Percentiles rank a stretch among this genome's conserved stretches.
Evolutionary conservation across 1,140 invertebrate genomes (phyloP).

Genomic region (Dendrolimus punctatus): DNA sequence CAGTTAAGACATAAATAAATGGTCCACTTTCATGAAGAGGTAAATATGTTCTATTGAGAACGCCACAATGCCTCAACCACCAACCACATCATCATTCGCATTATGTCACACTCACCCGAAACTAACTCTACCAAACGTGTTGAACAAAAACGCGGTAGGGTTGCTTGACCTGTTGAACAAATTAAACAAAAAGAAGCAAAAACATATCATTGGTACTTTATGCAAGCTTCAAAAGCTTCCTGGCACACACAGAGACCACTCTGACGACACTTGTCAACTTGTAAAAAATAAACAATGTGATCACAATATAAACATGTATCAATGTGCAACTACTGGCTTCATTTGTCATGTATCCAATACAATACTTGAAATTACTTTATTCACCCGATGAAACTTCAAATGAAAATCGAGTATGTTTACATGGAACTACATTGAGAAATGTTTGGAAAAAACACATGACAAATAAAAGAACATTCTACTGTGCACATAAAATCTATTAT

Average conservation of each 20-base stretch:
- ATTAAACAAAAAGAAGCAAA: slow-evolving; percentile 69
- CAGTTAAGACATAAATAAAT: slow-evolving; percentile 61
- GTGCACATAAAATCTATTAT: slow-evolving; percentile 22
- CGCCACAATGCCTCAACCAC: slow-evolving; percentile 68
- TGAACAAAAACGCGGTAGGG: slow-evolving; percentile 79
- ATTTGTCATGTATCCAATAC: slow-evolving; percentile 21
- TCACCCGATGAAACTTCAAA: no score
- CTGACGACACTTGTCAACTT: slow-evolving; percentile 27
- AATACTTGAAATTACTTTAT: not conserved
- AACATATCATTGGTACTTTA: slow-evolving; percentile 49
- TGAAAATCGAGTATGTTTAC: no score
- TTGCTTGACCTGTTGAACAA: slow-evolving; percentile 81
- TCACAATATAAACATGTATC: slow-evolving; percentile 12
- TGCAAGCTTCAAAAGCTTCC: slow-evolving; percentile 50
- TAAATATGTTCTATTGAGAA: slow-evolving; percentile 47
- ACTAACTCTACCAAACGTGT: slow-evolving; percentile 78
- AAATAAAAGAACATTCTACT: slow-evolving; percentile 20
- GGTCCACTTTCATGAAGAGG: slow-evolving; percentile 45
- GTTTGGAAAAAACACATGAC: slow-evolving; percentile 16
- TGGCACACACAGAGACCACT: slow-evolving; percentile 40
- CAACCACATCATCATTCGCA: slow-evolving; percentile 57
- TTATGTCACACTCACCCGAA: slow-evolving; percentile 80
- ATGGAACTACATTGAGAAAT: no score
- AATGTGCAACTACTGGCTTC: slow-evolving; percentile 21
- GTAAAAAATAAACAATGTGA: slow-evolving; percentile 18